Conservation (phyloP, 2,797 vertebrate genomes). For the Caiman crocodilus region DNA sequence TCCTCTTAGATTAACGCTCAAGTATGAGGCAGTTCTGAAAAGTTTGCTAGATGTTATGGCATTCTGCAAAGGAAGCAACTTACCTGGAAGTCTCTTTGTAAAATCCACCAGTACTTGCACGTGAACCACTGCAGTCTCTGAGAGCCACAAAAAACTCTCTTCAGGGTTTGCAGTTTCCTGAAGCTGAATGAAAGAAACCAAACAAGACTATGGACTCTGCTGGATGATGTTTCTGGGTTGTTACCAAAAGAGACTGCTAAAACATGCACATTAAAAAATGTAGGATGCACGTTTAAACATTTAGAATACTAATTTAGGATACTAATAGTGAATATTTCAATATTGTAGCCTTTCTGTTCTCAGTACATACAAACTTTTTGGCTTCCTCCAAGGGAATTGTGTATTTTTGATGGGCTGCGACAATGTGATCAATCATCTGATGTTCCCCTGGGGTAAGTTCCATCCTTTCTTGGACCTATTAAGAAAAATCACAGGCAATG, state of each 20-base stretch:
- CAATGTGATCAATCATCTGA: conserved; percentile 88
- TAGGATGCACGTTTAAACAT: not conserved
- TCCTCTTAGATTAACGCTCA: not conserved
- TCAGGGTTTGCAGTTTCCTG: conserved; percentile 83
- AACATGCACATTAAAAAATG: too few relatives aligned
- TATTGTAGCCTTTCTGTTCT: conserved; percentile 7
- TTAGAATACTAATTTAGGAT: not conserved
- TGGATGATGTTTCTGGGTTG: too few relatives aligned
- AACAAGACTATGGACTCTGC: not conserved
- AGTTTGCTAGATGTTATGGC: not conserved
- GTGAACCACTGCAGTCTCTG: conserved; percentile 82
- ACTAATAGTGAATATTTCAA: not conserved
- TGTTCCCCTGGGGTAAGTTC: conserved; percentile 89
- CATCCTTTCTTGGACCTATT: conserved; percentile 73
- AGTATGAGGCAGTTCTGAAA: not conserved
- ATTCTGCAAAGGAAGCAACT: conserved; percentile 2
- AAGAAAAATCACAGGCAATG: not conserved
- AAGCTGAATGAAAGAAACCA: conserved; percentile 78
- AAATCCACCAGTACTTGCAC: conserved; percentile 90
- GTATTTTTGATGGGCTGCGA: conserved; percentile 89
- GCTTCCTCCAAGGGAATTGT: conserved; percentile 83
- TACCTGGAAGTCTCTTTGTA: conserved; percentile 92
- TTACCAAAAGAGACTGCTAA: too few relatives aligned
- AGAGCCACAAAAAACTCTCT: conserved; percentile 79
- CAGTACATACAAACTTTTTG: conserved; percentile 85